Base-by-base conservation (phyloP, 2,113 vertebrate species). In the Empidonax alnorum region DNA sequence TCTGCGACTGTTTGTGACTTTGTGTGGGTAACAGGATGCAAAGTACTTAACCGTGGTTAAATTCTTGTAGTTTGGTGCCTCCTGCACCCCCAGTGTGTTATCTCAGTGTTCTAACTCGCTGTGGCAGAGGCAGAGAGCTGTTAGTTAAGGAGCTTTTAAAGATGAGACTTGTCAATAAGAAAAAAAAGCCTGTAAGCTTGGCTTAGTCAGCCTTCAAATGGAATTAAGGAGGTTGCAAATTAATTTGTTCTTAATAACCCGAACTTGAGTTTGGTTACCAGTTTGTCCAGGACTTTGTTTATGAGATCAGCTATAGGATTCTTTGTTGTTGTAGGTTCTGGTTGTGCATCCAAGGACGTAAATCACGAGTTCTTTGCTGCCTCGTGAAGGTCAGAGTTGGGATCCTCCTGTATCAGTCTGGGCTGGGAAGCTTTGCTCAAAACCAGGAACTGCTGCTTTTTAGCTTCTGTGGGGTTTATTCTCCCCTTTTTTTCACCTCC, bases 141-240 rank as follows among this genome's bases (percentile, higher is more conserved):
- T 41, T 68, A 3, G 2, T 6, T 58, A 71, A 75, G 69, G n/a
- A 75, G 65, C 66, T 89, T 82, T 61, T 41, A 24, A 73, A 94
- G 82, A 37, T 75, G 73, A 22, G 56, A 44, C 84, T 81, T 55
- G 44, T 65, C 82, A 76, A 22, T 23, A 37, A 66, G 78, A 42
- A 82, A 61, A 61, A 22, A 61, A 22, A 68, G 31, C 71, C 71
- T 59, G 33, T 59, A 41, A 94, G 77, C 66, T 66, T 90, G 76
- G 66, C 82, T 88, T 82, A 53, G 52, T 71, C 63, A 93, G 44
- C 75, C 66, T 84, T 61, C 75, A n/a, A 0, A 15, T 87, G 74
- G 79, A 93, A 66, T 87, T 76, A 62, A 77, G 53, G 69, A 35
- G 66, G 16, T 73, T 89, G 49, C 55, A 78, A 82, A 79, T 93